Evolutionary conservation across 2,797 vertebrate species (phyloP).

Genomic region (Paramormyrops hopkinsi): DNA sequence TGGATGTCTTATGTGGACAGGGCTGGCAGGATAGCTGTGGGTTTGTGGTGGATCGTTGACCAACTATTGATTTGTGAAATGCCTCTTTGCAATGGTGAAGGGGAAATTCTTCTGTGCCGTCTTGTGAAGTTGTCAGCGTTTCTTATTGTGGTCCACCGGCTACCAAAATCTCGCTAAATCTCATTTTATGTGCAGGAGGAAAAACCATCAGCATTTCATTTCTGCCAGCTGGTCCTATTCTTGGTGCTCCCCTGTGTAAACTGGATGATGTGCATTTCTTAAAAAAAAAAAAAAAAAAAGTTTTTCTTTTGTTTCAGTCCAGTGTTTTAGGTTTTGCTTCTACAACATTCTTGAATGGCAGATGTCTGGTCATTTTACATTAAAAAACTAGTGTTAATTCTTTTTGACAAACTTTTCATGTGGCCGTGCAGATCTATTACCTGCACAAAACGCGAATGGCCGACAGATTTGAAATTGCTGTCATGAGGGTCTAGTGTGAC

Average conservation of each 20-base stretch:
- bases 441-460: background rate
- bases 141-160: conserved; percentile 9
- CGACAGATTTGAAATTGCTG: background rate
- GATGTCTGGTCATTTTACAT: background rate
- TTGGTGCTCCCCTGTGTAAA: conserved; percentile 13
- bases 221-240: conserved; percentile 13
- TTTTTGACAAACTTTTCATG: background rate
- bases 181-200: background rate
- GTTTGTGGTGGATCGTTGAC: conserved; percentile 48
- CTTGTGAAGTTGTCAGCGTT: conserved; percentile 48
- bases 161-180: conserved; percentile 14
- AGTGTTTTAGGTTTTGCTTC: background rate
- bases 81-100: conserved; percentile 50
- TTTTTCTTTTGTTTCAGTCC: conserved; percentile 4
- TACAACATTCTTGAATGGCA: background rate
- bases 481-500: background rate
- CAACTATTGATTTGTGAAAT: conserved; percentile 61
- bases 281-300: background rate
- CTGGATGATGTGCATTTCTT: conserved; percentile 16
- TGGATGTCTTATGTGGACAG: conserved; percentile 31
- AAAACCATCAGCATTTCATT: conserved; percentile 13
- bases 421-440: background rate
- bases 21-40: conserved; percentile 17
- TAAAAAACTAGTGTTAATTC: background rate
- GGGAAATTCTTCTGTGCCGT: conserved; percentile 42